A percentile compares a stretch with the other conserved stretches of the same genome.
Evolutionary conservation across 1,140 invertebrate genomes (phyloP).

Genomic region (Pentalonia nigronervosa): DNA sequence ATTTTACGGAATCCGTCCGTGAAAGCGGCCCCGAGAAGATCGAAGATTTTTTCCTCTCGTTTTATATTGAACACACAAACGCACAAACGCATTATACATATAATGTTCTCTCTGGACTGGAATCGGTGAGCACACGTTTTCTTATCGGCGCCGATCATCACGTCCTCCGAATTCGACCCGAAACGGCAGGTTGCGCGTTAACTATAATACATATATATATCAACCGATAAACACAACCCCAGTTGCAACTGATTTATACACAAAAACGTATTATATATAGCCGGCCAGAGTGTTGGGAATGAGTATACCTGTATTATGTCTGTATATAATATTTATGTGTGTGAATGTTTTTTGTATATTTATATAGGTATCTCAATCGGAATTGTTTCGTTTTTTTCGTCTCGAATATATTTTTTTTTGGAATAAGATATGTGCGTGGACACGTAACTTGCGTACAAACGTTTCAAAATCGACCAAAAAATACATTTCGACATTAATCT

Average conservation of each 20-base stretch:
- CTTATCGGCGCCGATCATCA: slow-evolving; percentile 31
- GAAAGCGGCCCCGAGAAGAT: background rate
- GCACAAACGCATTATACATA: background rate
- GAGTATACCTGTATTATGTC: slow-evolving; percentile 15
- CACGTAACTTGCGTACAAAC: background rate
- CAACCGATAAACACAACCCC: slow-evolving; percentile 18
- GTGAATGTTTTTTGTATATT: background rate
- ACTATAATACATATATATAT: background rate
- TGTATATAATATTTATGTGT: background rate
- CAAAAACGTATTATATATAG: background rate
- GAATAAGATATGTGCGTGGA: background rate
- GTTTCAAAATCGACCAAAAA: slow-evolving; percentile 38
- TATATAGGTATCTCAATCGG: slow-evolving; percentile 20
- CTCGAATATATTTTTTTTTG: background rate
- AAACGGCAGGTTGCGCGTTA: slow-evolving; percentile 48
- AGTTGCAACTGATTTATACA: slow-evolving; percentile 51
- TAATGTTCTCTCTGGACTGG: background rate
- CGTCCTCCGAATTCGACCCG: slow-evolving; percentile 50
- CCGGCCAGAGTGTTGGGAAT: background rate
- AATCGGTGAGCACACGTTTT: slow-evolving; percentile 26
- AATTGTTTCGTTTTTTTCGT: slow-evolving; percentile 24
- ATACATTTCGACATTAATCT: background rate
- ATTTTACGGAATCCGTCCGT: background rate
- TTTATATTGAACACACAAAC: background rate
- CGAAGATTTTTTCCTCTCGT: slow-evolving; percentile 16